A percentile compares a stretch with the other conserved stretches of the same genome.
Evolutionary conservation across 2,113 vertebrate genomes (phyloP).

Genomic region (Tragelaphus strepsiceros): DNA sequence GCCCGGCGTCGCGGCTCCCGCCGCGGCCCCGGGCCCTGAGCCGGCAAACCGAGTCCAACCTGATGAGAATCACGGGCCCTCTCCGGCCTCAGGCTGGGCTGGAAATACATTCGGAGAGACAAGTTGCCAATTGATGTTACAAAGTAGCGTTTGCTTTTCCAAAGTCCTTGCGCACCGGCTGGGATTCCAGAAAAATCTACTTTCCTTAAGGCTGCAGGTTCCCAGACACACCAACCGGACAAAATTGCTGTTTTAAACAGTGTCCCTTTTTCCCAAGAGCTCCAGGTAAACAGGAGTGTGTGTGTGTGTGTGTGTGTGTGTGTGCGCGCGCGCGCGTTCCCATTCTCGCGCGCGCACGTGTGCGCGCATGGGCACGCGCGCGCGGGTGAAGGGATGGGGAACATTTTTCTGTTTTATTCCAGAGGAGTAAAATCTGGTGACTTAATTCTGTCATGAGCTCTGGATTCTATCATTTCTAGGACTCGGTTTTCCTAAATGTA

Average conservation of each 20-base stretch:
- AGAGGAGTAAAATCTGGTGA: background rate
- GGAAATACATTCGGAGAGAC: slow-evolving; percentile 64
- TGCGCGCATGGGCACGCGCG: fast-evolving
- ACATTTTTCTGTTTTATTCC: background rate
- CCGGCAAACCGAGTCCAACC: slow-evolving; percentile 50
- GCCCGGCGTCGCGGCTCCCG: background rate
- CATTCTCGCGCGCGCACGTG: background rate
- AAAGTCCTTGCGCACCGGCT: slow-evolving; percentile 47
- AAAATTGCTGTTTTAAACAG: background rate
- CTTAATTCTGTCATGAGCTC: background rate
- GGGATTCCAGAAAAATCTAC: background rate
- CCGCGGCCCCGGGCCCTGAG: background rate
- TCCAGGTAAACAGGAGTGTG: background rate
- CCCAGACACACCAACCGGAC: background rate
- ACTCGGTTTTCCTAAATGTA: background rate
- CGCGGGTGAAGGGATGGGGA: fast-evolving
- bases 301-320: background rate
- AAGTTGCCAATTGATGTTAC: slow-evolving; percentile 70
- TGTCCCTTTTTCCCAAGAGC: background rate
- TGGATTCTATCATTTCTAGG: fast-evolving
- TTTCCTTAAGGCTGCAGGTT: background rate
- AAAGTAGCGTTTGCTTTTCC: slow-evolving; percentile 72
- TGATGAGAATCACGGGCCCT: slow-evolving; percentile 45
- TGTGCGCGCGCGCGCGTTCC: fast-evolving
- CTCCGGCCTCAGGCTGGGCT: slow-evolving; percentile 25